phyloP scores from a whole-genome alignment of 2,113 vertebrate genomes.

The Noctilio leporinus region DNA sequence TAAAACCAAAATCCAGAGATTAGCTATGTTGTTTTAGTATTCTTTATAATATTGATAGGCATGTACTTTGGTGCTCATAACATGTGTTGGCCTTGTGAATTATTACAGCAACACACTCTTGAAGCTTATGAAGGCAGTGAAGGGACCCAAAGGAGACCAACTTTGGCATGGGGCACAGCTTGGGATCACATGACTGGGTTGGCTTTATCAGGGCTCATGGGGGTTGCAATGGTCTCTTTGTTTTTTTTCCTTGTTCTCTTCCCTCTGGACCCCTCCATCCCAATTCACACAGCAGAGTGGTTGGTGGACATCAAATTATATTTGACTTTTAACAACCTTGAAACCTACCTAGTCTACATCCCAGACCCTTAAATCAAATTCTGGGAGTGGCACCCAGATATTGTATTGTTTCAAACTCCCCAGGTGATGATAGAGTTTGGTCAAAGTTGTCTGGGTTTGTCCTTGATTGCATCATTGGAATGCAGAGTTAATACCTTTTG shows the following conservation, averaged over 20 bases:
- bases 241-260: conserved; percentile 5
- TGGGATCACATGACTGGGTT: conserved; percentile 42
- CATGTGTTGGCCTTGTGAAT: not conserved
- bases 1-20: not conserved
- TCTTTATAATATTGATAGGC: not conserved
- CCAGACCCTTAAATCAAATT: not conserved
- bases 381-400: not conserved
- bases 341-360: not conserved
- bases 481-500: not conserved
- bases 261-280: not conserved
- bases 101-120: not conserved
- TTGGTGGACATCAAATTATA: not conserved
- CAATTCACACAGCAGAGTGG: not conserved
- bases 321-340: not conserved
- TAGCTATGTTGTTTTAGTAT: not conserved
- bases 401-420: not conserved
- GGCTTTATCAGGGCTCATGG: conserved; percentile 20
- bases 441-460: not conserved
- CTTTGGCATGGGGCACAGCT: conserved; percentile 24
- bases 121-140: conserved; percentile 1
- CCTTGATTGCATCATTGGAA: not conserved
- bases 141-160: not conserved
- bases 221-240: not conserved
- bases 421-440: not conserved
- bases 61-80: not conserved